Conservation (phyloP, 2,113 vertebrate species). For the Urocitellus parryii region DNA sequence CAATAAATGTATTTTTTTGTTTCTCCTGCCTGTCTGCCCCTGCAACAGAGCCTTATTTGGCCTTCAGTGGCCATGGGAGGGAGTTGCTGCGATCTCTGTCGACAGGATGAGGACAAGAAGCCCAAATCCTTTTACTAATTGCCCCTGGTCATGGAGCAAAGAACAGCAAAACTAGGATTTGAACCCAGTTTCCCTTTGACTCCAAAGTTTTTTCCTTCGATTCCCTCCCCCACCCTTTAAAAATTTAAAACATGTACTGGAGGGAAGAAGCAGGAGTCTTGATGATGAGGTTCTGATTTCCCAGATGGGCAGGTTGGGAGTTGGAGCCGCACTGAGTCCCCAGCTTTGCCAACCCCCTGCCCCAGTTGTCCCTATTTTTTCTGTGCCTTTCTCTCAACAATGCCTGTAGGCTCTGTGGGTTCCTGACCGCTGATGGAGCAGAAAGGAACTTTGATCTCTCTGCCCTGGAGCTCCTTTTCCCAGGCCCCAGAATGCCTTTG, state of each 20-base stretch:
- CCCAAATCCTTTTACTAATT: background rate
- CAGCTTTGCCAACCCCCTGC: background rate
- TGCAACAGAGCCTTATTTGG: background rate
- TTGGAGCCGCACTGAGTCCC: background rate
- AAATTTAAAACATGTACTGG: background rate
- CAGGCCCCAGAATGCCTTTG: slow-evolving; percentile 33
- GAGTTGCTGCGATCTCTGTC: accelerated
- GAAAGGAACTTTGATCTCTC: slow-evolving; percentile 65
- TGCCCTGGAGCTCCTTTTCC: slow-evolving; percentile 45
- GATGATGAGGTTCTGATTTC: background rate
- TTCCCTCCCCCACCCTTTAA: background rate
- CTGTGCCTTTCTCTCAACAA: background rate
- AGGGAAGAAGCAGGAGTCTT: background rate
- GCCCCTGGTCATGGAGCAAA: background rate
- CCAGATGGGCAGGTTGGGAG: accelerated
- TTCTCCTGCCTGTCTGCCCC: background rate
- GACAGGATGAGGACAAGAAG: background rate
- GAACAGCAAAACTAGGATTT: background rate
- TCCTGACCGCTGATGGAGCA: slow-evolving; percentile 54
- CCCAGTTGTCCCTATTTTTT: background rate
- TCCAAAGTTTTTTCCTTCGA: background rate
- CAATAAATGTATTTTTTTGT: too few relatives aligned
- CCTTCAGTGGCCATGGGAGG: background rate
- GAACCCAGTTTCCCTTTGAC: slow-evolving; percentile 1
- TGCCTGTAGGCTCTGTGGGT: slow-evolving; percentile 22